Evolutionary conservation across 2,113 vertebrate species (phyloP), one percentile per base, ranked within the genome.

Genomic region (Rhinopomastus cyanomelas): DNA sequence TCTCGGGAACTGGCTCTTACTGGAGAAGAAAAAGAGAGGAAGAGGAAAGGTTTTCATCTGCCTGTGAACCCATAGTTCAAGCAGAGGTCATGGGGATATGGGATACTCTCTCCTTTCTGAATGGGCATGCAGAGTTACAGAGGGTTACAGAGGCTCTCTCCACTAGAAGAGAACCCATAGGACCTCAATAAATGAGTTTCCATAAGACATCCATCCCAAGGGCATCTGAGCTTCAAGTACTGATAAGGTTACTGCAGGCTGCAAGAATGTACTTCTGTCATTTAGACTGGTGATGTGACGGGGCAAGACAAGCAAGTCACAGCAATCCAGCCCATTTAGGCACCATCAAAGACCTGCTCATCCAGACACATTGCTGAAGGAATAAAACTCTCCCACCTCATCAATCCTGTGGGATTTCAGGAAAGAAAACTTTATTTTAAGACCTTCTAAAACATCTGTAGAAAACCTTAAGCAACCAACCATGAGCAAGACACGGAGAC

Each of bases 91-190:
- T 2, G 3, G 46, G 30, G 9, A 4, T 60, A 68, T 65, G 85
- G 67, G 75, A 76, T 6, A 17, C 19, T 72, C 44, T 27, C 29
- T 79, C 37, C 57, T 87, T 75, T 52, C 39, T 34, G 29, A n/a
- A 59, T 0, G 3, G 51, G 30, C 21, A 36, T 0, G 1, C 46
- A 65, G 30, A n/a, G n/a, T n/a, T n/a, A n/a, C n/a, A n/a, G n/a
- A n/a, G 46, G 42, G 26, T 21, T 32, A 46, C 32, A 46, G 64
- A 61, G 42, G 18, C 5, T 85, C 48, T 19, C 8, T 46, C 56
- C 37, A 0, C 34, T 56, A 56, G 48, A 77, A 53, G 29, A 39
- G 48, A 73, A 8, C 22, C 26, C 4, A 0, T 20, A 60, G 46
- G 77, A 62, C 29, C 37, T 62, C 85, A 52, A 0, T 19, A 64